phyloP scores from a whole-genome alignment of 2,113 vertebrate species.

The Poeciliopsis prolifica region DNA sequence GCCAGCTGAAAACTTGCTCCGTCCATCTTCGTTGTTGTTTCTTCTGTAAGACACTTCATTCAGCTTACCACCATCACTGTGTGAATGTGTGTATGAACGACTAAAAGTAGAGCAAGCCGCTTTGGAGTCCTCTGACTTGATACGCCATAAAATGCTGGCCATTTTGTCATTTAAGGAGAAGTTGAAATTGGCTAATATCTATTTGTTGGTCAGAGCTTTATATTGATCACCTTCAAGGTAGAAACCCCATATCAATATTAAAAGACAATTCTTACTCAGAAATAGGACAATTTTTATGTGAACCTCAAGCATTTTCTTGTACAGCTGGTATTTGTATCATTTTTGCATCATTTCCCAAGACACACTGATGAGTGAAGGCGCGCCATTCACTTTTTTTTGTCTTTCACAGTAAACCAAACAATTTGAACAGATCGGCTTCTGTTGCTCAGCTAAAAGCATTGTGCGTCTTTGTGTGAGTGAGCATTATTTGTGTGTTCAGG shows the following conservation, averaged over 20 bases:
- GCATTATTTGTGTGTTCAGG: constrained; percentile 35
- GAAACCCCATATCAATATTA: neutral
- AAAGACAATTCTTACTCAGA: neutral
- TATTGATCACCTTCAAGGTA: neutral
- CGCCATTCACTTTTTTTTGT: neutral
- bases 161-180: neutral
- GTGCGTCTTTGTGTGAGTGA: constrained; percentile 16
- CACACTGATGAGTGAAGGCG: neutral
- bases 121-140: no score
- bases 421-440: constrained; percentile 14
- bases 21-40: no score
- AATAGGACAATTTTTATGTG: neutral
- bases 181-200: neutral
- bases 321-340: neutral
- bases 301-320: neutral
- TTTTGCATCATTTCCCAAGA: neutral
- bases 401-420: constrained; percentile 10
- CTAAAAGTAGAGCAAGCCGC: no score
- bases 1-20: no score
- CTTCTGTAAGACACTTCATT: no score
- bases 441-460: constrained; percentile 20
- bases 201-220: neutral
- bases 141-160: no score
- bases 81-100: no score
- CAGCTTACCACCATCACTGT: no score